phyloP scores from a whole-genome alignment of 2,113 vertebrate species.

The Platycercus adscitus region DNA sequence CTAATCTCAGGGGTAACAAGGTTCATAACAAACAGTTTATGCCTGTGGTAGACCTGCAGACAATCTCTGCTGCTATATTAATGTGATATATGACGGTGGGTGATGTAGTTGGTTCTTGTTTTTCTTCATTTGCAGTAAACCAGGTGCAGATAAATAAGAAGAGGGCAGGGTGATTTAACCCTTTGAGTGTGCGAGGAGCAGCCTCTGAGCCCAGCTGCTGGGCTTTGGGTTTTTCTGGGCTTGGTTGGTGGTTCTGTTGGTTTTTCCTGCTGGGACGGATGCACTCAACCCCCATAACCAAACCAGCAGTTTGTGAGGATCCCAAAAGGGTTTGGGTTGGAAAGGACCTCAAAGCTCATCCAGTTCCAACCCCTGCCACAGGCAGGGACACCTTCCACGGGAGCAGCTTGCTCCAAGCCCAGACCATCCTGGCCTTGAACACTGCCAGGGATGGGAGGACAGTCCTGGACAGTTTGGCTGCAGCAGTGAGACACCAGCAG shows the following conservation, averaged over 20 bases:
- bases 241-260: neutral
- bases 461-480: neutral
- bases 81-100: neutral
- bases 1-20: neutral
- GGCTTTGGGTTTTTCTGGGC: neutral
- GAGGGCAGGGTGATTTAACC: neutral
- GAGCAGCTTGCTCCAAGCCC: neutral
- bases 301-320: neutral
- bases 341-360: neutral
- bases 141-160: neutral
- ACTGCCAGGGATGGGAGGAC: neutral
- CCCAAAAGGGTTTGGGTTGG: neutral
- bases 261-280: neutral
- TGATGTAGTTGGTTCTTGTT: neutral
- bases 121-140: neutral
- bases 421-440: neutral
- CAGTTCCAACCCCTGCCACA: neutral
- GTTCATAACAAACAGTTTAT: neutral
- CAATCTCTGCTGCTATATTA: neutral
- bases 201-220: neutral
- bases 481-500: neutral
- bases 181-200: neutral
- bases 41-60: constrained; percentile 6
- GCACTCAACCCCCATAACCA: neutral
- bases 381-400: neutral